A percentile compares a stretch with the other conserved stretches of the same genome.
These are phyloP conservation scores for Clinocottus analis DNA, from an alignment of 2,113 vertebrate genomes.

Conservation along the genomic window DNA sequence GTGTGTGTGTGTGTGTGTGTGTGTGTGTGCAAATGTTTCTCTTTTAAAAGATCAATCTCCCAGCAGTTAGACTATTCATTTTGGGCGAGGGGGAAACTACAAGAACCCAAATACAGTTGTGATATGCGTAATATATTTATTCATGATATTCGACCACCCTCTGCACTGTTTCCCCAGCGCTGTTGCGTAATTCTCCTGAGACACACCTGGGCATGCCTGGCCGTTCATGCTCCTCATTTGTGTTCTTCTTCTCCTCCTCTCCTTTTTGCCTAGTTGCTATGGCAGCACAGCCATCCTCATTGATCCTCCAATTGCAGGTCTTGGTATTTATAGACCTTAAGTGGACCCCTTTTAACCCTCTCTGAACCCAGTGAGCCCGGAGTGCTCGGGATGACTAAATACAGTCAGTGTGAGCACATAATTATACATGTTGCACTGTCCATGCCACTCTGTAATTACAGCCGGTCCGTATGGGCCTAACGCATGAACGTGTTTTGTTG, in stretches of 20 bases:
- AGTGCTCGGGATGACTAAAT: background rate
- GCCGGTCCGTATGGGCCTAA: background rate
- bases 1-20: too few relatives aligned
- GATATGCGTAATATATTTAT: background rate
- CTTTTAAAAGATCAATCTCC: background rate
- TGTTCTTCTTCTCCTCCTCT: slow-evolving; percentile 59
- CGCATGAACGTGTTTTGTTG: slow-evolving; percentile 31
- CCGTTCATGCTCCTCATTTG: slow-evolving; percentile 40
- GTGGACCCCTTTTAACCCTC: slow-evolving; percentile 61
- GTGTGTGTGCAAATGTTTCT: background rate
- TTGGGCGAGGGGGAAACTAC: background rate
- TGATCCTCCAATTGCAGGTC: slow-evolving; percentile 81
- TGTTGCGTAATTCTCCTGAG: slow-evolving; percentile 43
- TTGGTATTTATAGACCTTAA: slow-evolving; percentile 79
- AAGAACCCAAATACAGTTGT: background rate
- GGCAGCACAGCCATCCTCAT: slow-evolving; percentile 79
- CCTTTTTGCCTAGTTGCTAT: slow-evolving; percentile 81
- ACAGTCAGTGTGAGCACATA: slow-evolving; percentile 44
- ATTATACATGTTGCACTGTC: slow-evolving; percentile 41
- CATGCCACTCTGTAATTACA: slow-evolving; percentile 45
- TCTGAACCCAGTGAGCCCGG: slow-evolving; percentile 29
- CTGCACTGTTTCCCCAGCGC: background rate
- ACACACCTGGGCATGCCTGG: slow-evolving; percentile 33
- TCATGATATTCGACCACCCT: background rate
- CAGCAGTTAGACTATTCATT: background rate